phyloP scores from a whole-genome alignment of 92 coral and sea anemone genomes.

The Phymanthus crucifer region DNA sequence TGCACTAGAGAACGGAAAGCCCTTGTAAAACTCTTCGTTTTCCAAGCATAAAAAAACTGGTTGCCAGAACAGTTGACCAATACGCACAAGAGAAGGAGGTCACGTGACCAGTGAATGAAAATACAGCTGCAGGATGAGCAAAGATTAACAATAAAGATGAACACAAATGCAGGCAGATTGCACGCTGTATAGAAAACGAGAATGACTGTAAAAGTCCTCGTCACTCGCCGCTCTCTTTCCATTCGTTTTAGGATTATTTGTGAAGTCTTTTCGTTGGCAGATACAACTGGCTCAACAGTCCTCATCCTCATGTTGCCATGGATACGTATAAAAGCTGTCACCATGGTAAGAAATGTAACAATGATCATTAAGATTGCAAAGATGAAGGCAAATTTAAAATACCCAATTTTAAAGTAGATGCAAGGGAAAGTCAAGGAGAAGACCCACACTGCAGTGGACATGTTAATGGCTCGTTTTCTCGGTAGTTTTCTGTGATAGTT shows the following conservation, averaged over 20 bases:
- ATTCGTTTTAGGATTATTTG: constrained; percentile 10
- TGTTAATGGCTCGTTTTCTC: constrained; percentile 36
- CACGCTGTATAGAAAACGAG: constrained; percentile 62
- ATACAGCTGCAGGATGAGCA: constrained; percentile 72
- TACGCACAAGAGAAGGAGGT: constrained; percentile 65
- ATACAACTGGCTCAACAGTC: not conserved
- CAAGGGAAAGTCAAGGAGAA: constrained; percentile 52
- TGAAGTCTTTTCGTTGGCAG: not conserved
- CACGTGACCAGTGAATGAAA: constrained; percentile 85
- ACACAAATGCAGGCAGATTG: constrained; percentile 69
- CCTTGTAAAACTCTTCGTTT: constrained; percentile 65
- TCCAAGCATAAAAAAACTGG: constrained; percentile 92
- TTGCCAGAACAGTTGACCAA: constrained; percentile 76
- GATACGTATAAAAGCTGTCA: constrained; percentile 56
- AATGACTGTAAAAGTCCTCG: constrained; percentile 60
- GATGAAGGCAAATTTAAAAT: constrained; percentile 59
- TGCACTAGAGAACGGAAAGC: constrained; percentile 51
- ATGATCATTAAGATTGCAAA: constrained; percentile 64
- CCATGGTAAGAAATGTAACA: constrained; percentile 31
- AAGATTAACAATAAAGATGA: constrained; percentile 84
- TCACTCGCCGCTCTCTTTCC: constrained; percentile 55
- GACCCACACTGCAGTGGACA: constrained; percentile 59
- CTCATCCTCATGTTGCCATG: constrained; percentile 27
- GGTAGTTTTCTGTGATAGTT: constrained; percentile 49
- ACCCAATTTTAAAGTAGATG: constrained; percentile 59